A percentile compares a stretch with the other conserved stretches of the same genome.
These are phyloP conservation scores for Diadophis punctatus DNA, from an alignment of 2,113 vertebrate genomes.

Conservation along the genomic window DNA sequence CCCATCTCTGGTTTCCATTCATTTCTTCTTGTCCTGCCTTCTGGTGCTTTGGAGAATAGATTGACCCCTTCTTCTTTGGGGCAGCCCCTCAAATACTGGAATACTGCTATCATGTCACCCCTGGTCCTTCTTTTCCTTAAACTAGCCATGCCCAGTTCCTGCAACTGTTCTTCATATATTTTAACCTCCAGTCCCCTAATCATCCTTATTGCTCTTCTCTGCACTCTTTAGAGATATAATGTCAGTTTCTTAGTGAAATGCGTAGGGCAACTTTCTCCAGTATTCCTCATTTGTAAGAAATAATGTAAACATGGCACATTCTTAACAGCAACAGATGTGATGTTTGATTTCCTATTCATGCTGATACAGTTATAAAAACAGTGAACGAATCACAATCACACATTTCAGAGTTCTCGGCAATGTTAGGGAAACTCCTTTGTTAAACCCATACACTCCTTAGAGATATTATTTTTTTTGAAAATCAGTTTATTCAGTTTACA, in stretches of 20 bases:
- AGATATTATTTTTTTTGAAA: conserved; percentile 12
- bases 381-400: not conserved
- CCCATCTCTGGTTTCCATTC: too few relatives aligned
- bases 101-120: too few relatives aligned
- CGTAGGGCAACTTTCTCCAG: not conserved
- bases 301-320: not conserved
- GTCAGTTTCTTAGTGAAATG: not conserved
- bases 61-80: too few relatives aligned
- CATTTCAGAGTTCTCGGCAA: not conserved
- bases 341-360: not conserved
- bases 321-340: not conserved
- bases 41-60: too few relatives aligned
- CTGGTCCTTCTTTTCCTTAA: too few relatives aligned
- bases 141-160: too few relatives aligned
- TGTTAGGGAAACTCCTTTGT: not conserved
- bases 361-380: not conserved
- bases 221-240: not conserved
- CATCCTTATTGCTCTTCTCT: too few relatives aligned
- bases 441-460: not conserved
- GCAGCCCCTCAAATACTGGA: too few relatives aligned
- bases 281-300: not conserved
- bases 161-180: too few relatives aligned
- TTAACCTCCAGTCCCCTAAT: too few relatives aligned
- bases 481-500: conserved; percentile 76
- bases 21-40: too few relatives aligned